phyloP scores from a whole-genome alignment of 2,797 vertebrate species.

The Xenentodon cancila region DNA sequence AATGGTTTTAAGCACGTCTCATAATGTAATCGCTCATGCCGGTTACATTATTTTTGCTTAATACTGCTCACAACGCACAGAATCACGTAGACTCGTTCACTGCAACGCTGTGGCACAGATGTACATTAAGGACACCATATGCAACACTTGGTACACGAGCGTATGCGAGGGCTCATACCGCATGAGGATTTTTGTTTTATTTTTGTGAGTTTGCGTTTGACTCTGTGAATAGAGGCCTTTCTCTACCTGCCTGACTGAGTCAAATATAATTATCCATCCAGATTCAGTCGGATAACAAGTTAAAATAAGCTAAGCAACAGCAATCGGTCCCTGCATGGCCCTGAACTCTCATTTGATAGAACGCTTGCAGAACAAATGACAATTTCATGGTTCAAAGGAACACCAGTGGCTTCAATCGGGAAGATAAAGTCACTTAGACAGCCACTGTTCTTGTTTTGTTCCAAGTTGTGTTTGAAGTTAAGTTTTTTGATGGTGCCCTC shows the following conservation, averaged over 20 bases:
- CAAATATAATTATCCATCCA: constrained; percentile 79
- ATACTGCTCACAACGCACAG: constrained; percentile 47
- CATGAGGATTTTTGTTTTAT: constrained; percentile 39
- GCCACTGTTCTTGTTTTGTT: constrained; percentile 76
- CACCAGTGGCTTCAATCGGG: constrained; percentile 72
- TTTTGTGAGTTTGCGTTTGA: constrained; percentile 39
- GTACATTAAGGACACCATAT: constrained; percentile 8
- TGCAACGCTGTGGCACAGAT: constrained; percentile 24
- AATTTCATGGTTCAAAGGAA: constrained; percentile 82
- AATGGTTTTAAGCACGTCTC: constrained; percentile 74
- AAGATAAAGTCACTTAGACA: constrained; percentile 77
- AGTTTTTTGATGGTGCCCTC: constrained; percentile 63
- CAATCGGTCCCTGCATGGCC: constrained; percentile 58
- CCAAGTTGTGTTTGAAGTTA: constrained; percentile 71
- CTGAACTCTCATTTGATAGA: constrained; percentile 82
- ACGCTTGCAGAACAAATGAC: constrained; percentile 84
- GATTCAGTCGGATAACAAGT: constrained; percentile 74
- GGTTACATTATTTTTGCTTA: constrained; percentile 78
- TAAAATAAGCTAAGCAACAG: constrained; percentile 70
- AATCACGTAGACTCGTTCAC: constrained; percentile 31
- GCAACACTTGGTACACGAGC: constrained; percentile 20
- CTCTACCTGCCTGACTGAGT: constrained; percentile 64
- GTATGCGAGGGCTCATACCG: constrained; percentile 28
- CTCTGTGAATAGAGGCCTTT: constrained; percentile 42
- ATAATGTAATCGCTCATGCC: constrained; percentile 77